A percentile compares a stretch with the other conserved stretches of the same genome.
These are phyloP conservation scores for Prietella phreatophila DNA, from an alignment of 2,113 vertebrate genomes.

Conservation along the genomic window DNA sequence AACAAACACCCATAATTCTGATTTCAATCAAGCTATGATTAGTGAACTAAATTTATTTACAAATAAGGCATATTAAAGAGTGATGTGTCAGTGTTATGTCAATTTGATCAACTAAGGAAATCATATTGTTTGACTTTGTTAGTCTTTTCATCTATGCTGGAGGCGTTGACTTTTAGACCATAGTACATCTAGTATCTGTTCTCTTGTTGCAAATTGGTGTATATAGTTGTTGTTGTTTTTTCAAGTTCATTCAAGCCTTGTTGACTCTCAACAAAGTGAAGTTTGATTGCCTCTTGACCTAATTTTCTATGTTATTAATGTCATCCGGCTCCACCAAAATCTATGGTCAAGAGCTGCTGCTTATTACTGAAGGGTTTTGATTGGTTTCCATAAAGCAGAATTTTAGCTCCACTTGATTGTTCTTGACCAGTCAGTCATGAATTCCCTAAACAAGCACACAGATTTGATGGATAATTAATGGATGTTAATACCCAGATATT, in stretches of 20 bases:
- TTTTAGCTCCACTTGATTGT: neutral
- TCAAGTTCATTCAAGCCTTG: neutral
- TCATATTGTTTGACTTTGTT: neutral
- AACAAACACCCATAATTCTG: neutral
- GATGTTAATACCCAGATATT: neutral
- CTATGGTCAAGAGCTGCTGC: neutral
- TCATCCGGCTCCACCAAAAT: neutral
- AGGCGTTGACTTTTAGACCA: neutral
- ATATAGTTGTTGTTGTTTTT: neutral
- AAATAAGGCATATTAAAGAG: neutral
- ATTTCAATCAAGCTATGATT: neutral
- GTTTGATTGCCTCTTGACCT: neutral
- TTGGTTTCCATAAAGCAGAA: neutral
- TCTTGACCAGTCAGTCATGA: neutral
- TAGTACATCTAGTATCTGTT: neutral
- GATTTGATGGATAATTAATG: neutral
- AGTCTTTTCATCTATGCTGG: neutral
- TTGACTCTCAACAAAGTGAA: neutral
- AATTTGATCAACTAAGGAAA: neutral
- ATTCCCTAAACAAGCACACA: neutral
- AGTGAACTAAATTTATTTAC: neutral
- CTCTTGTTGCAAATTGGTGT: neutral
- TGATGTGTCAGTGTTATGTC: neutral
- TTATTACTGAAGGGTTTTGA: neutral
- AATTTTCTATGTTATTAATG: neutral